Conservation (phyloP, 2,113 vertebrate genomes). For the Anolis carolinensis region DNA sequence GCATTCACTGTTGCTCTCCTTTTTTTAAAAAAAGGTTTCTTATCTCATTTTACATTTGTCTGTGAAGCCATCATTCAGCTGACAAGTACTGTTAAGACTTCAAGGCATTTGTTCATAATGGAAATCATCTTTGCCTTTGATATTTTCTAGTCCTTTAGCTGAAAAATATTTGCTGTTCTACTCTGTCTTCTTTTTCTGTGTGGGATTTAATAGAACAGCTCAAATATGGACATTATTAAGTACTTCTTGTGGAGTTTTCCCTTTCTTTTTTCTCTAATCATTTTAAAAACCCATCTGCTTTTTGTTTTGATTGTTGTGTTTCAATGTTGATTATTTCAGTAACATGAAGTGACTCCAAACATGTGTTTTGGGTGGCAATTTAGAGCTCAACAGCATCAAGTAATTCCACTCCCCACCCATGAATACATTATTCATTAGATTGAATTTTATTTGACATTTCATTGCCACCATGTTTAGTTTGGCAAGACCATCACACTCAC, state of each 20-base stretch:
- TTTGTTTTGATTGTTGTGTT: neutral
- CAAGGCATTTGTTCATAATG: neutral
- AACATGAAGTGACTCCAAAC: neutral
- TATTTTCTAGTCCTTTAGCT: neutral
- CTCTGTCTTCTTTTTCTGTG: neutral
- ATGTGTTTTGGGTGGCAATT: neutral
- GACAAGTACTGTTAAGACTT: neutral
- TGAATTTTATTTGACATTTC: slow-evolving; percentile 25
- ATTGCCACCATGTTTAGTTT: neutral
- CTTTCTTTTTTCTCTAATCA: neutral
- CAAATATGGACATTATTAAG: neutral
- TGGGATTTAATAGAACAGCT: neutral
- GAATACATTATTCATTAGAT: neutral
- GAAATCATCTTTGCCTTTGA: neutral
- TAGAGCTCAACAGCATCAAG: neutral
- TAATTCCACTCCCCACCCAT: no score
- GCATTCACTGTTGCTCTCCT: neutral
- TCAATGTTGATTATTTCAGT: neutral
- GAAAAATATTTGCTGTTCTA: neutral
- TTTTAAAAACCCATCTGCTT: neutral
- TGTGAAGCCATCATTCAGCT: neutral
- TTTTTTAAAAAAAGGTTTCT: neutral
- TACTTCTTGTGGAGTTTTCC: neutral
- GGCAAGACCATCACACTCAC: neutral
- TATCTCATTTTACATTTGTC: neutral